These are phyloP conservation scores for Argopecten irradians DNA, from an alignment of 1,140 invertebrate genomes.

Conservation along the genomic window DNA sequence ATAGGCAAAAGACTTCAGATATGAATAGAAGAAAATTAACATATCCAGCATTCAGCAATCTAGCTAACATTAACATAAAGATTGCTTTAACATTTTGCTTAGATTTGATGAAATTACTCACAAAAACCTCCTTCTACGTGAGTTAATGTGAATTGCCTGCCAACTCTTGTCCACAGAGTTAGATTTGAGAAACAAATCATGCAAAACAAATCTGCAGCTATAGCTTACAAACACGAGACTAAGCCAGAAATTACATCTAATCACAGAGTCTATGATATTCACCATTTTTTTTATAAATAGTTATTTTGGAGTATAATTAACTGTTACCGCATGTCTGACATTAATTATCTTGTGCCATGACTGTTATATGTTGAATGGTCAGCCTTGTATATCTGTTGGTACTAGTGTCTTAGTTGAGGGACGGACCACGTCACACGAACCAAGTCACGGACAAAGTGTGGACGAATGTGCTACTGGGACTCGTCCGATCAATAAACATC, in stretches of 20 bases:
- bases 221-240: background rate
- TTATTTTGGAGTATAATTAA: background rate
- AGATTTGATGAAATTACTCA: background rate
- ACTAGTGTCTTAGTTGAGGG: background rate
- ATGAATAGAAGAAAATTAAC: background rate
- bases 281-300: background rate
- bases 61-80: background rate
- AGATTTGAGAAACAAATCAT: background rate
- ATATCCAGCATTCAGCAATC: background rate
- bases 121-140: background rate
- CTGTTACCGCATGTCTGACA: slow-evolving; percentile 15
- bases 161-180: background rate
- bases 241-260: background rate
- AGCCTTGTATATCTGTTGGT: background rate
- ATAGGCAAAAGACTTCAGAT: background rate
- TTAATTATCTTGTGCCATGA: background rate
- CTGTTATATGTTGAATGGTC: background rate
- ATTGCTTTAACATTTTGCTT: background rate
- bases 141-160: background rate
- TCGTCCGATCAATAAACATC: background rate
- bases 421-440: no score
- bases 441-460: background rate
- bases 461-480: background rate
- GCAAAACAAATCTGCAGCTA: background rate
- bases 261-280: background rate